Evolutionary conservation across 2,888 invertebrate species (phyloP).

Genomic region (Ypsolopha sequella): DNA sequence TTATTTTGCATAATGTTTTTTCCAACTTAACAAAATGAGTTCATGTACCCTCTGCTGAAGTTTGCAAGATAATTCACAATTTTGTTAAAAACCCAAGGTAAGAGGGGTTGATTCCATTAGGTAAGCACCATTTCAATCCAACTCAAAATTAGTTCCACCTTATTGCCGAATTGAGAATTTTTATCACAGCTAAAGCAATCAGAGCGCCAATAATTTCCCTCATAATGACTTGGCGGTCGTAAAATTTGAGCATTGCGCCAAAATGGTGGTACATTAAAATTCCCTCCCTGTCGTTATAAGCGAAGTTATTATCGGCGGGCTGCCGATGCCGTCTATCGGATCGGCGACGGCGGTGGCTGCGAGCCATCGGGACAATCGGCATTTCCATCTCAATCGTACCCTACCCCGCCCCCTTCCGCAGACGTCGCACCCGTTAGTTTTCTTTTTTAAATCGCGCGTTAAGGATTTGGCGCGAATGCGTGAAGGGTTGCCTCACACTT

Average conservation of each 20-base stretch:
- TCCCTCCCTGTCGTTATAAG: constrained; percentile 69
- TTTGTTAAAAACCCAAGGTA: background rate
- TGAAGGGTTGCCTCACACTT: constrained; percentile 54
- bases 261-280: constrained; percentile 71
- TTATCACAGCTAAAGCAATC: constrained; percentile 69
- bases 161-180: constrained; percentile 69
- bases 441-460: constrained; percentile 70
- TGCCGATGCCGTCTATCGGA: constrained; percentile 21
- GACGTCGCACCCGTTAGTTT: constrained; percentile 48
- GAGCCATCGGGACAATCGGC: constrained; percentile 51
- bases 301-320: constrained; percentile 51
- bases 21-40: too few relatives aligned
- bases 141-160: constrained; percentile 67
- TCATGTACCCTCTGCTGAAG: too few relatives aligned
- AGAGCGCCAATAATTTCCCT: constrained; percentile 70
- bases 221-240: constrained; percentile 67
- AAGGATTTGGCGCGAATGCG: constrained; percentile 65
- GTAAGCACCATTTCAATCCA: constrained; percentile 43
- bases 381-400: constrained; percentile 60
- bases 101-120: constrained; percentile 1
- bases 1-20: too few relatives aligned
- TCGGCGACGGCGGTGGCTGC: constrained; percentile 39
- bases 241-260: constrained; percentile 71
- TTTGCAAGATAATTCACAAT: background rate
- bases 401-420: constrained; percentile 18